Conservation (phyloP, 2,113 vertebrate genomes). For the Stercorarius parasiticus region DNA sequence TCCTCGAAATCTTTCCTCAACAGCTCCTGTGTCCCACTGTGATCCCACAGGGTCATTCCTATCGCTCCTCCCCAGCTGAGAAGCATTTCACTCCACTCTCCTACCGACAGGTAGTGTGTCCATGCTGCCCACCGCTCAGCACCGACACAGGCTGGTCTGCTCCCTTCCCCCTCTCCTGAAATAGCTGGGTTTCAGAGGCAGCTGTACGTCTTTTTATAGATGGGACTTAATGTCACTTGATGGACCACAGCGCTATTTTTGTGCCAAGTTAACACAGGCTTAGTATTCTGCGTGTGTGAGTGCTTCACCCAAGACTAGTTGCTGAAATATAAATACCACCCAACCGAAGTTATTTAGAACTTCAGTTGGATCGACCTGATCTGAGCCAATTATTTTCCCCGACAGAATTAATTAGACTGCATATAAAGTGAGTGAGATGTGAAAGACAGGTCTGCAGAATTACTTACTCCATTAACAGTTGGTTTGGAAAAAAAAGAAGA, state of each 20-base stretch:
- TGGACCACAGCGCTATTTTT: constrained; percentile 13
- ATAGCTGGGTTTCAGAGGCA: background rate
- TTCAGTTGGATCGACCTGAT: constrained; percentile 58
- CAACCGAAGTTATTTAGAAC: constrained; percentile 65
- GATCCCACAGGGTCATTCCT: background rate
- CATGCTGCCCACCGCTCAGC: rapidly evolving
- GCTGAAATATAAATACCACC: constrained; percentile 66
- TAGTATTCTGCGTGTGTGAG: constrained; percentile 35
- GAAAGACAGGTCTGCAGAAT: constrained; percentile 60
- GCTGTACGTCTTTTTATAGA: constrained; percentile 33
- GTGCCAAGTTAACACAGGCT: constrained; percentile 33
- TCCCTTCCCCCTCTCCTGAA: background rate
- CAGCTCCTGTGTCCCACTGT: background rate
- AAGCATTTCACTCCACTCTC: background rate
- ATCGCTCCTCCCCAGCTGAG: background rate
- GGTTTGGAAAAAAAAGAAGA: background rate
- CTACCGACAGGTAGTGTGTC: rapidly evolving
- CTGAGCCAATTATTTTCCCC: constrained; percentile 69
- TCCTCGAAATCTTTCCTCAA: background rate
- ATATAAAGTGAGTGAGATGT: constrained; percentile 66
- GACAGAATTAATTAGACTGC: constrained; percentile 72
- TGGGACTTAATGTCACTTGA: constrained; percentile 1
- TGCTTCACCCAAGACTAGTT: constrained; percentile 52
- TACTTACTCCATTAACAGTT: constrained; percentile 45
- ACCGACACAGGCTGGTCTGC: background rate